Conservation (phyloP, 92 coral and sea anemone species). For the Zoanthus gigantus region DNA sequence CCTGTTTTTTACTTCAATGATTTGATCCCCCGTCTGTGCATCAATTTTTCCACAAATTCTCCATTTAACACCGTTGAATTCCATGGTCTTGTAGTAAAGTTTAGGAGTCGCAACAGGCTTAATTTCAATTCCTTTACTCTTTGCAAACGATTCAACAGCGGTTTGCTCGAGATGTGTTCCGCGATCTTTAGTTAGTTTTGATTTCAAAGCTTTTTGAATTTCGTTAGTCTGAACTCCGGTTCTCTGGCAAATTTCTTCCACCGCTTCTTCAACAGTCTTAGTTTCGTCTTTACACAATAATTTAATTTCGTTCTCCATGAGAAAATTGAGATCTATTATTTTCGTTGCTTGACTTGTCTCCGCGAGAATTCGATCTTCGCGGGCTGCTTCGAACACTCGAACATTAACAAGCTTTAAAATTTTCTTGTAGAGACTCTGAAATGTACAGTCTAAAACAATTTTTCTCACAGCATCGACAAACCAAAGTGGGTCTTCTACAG, state of each 20-base stretch:
- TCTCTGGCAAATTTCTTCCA: slow-evolving; percentile 81
- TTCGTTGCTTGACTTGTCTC: slow-evolving; percentile 51
- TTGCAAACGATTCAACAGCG: slow-evolving; percentile 76
- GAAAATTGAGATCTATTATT: slow-evolving; percentile 46
- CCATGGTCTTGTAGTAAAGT: slow-evolving; percentile 65
- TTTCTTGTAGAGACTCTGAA: slow-evolving; percentile 46
- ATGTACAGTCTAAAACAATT: slow-evolving; percentile 45
- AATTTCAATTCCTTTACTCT: slow-evolving; percentile 71
- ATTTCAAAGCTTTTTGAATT: slow-evolving; percentile 76
- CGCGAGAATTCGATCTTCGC: slow-evolving; percentile 71
- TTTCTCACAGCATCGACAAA: slow-evolving; percentile 50
- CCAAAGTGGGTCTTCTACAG: slow-evolving; percentile 23
- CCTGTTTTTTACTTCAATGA: slow-evolving; percentile 95
- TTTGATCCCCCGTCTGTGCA: slow-evolving; percentile 80
- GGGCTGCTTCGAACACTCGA: slow-evolving; percentile 52
- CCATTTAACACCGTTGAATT: slow-evolving; percentile 82
- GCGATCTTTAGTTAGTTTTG: slow-evolving; percentile 82
- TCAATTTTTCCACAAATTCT: slow-evolving; percentile 85
- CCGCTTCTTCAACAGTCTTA: slow-evolving; percentile 78
- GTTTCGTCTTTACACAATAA: slow-evolving; percentile 80
- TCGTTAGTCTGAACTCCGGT: slow-evolving; percentile 63
- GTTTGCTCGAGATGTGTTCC: slow-evolving; percentile 87
- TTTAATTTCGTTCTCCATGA: slow-evolving; percentile 59
- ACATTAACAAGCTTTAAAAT: slow-evolving; percentile 70
- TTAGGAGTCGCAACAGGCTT: slow-evolving; percentile 49